phyloP scores from a whole-genome alignment of 2,888 invertebrate genomes.

The Pedicia rivosa region DNA sequence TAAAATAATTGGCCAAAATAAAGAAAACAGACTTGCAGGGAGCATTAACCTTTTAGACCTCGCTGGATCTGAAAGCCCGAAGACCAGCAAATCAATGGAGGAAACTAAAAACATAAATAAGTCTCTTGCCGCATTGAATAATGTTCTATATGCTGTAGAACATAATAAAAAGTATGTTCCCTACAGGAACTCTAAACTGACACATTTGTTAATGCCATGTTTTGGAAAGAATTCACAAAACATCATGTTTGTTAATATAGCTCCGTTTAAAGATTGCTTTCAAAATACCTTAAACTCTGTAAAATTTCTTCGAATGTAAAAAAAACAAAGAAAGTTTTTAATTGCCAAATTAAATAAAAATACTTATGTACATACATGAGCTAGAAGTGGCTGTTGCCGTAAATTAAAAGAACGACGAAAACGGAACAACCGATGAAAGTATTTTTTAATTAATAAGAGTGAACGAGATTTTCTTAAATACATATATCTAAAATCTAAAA shows the following conservation, averaged over 20 bases:
- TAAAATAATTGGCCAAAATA: conserved; percentile 44
- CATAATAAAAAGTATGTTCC: conserved; percentile 76
- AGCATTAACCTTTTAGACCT: conserved; percentile 71
- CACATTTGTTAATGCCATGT: conserved; percentile 73
- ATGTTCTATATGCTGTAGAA: conserved; percentile 65
- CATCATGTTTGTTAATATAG: conserved; percentile 82
- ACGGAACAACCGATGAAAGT: too few species aligned
- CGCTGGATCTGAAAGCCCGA: conserved; percentile 73
- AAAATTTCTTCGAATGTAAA: too few species aligned
- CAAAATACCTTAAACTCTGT: conserved; percentile 77
- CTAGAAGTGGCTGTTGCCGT: too few species aligned
- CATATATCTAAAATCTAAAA: too few species aligned
- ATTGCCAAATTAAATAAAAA: too few species aligned
- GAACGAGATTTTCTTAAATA: too few species aligned
- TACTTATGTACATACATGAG: too few species aligned
- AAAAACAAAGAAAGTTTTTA: too few species aligned
- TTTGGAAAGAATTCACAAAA: conserved; percentile 87
- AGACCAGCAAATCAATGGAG: conserved; percentile 48
- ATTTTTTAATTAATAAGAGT: too few species aligned
- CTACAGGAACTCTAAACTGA: conserved; percentile 78
- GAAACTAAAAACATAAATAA: conserved; percentile 80
- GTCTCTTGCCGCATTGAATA: conserved; percentile 62
- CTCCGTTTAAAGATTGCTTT: conserved; percentile 70
- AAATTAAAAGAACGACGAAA: too few species aligned
- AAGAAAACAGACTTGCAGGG: conserved; percentile 45